Evolutionary conservation across 2,113 vertebrate species (phyloP).

Genomic region (Dolichotis patagonum): DNA sequence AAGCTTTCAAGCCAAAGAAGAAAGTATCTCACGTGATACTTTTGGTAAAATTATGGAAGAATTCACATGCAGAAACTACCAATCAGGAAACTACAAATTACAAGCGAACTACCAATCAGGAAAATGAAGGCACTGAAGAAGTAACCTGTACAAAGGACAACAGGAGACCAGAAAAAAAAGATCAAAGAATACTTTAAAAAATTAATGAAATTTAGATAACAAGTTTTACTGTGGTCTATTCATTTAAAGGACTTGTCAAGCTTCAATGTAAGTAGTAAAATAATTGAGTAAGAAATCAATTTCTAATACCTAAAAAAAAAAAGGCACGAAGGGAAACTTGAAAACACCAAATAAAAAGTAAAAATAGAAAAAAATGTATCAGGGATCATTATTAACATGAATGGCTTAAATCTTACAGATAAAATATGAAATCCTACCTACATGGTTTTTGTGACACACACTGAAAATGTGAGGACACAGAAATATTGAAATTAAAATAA

Average conservation of each 20-base stretch:
- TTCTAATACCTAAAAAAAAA: neutral
- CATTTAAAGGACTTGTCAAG: neutral
- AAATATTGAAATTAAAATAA: slow-evolving; percentile 7
- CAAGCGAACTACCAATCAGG: neutral
- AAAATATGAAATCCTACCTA: neutral
- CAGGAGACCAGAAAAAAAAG: neutral
- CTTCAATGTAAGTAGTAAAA: neutral
- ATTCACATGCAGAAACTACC: neutral
- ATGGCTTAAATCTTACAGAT: neutral
- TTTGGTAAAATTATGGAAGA: neutral
- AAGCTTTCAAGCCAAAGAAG: neutral
- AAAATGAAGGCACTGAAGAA: neutral
- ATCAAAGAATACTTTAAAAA: neutral
- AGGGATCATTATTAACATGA: neutral
- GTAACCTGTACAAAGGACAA: neutral
- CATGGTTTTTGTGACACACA: neutral
- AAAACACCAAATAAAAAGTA: slow-evolving; percentile 20
- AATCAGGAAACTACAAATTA: neutral
- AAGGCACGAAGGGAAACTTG: neutral
- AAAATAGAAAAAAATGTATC: neutral
- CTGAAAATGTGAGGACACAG: neutral
- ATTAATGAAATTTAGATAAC: neutral
- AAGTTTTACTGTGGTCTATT: neutral
- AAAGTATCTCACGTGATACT: neutral
- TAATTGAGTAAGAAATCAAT: neutral